Base-by-base conservation (phyloP, 2,888 invertebrate species). In the Molorchus minor region DNA sequence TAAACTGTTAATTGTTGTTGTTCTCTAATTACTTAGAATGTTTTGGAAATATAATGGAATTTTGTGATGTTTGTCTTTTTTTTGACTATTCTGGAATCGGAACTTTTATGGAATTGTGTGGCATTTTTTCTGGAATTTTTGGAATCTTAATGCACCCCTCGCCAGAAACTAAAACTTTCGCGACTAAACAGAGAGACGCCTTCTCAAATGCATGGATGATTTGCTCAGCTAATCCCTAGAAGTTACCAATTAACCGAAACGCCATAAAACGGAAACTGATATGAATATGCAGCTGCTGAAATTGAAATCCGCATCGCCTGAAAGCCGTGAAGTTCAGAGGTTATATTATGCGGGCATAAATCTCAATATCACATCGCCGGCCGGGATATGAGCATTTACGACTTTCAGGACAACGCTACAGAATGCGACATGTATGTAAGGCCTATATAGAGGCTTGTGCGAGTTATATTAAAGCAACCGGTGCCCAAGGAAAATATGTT, bases 271-370 rank as follows among this genome's bases (percentile, higher is more conserved):
- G 55, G 55, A 55, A 55, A 38, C 55, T 44, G 55, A 45, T 55
- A 46, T 30, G 46, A 46, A 55, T 38, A 45, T 45, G 55, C 55
- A 55, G 55, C 55, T 55, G 55, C 46, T 38, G 29, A 44, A 25
- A 46, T 45, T 45, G 45, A 55, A 55, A 55, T 55, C 55, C 40
- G 55, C 55, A 55, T 29, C 45, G 44, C 29, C 17, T 29, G 56
- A 61, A 33, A 51, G 41, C 55, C 64, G 54, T 61, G 47, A 59
- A 61, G 64, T 64, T 64, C 61, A 56, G 25, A 64, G 61, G 56
- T 65, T 56, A 43, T 25, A 41, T 62, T 62, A 58, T 64, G 33
- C 57, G 58, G 46, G 58, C 62, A 43, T 62, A 59, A 62, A 65
- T 58, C 41, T 53, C 30, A 52, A 52, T 61, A 47, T 56, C 52